Percentiles rank a stretch among this genome's conserved stretches.
phyloP scores from a whole-genome alignment of 2,888 invertebrate genomes.

The Chrysomela aeneicollis region DNA sequence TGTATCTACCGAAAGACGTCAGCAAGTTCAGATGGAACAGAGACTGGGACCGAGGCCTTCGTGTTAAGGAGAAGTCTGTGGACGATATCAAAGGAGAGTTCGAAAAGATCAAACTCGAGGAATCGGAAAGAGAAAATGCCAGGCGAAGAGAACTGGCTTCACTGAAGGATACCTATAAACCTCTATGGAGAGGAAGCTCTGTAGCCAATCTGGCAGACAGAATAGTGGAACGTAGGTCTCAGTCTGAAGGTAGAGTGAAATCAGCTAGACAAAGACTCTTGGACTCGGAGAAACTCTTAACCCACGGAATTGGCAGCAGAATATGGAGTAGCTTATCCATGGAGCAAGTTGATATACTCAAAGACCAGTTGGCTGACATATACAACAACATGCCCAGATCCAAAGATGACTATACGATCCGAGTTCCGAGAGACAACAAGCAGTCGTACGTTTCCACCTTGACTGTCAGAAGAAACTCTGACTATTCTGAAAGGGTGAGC shows the following conservation, averaged over 20 bases:
- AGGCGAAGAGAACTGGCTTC: slow-evolving; percentile 60
- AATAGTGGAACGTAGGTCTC: slow-evolving; percentile 70
- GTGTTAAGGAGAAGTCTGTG: slow-evolving; percentile 86
- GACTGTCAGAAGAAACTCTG: slow-evolving; percentile 62
- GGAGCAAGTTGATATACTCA: slow-evolving; percentile 82
- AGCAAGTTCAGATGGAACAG: slow-evolving; percentile 80
- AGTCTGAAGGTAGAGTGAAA: slow-evolving; percentile 57
- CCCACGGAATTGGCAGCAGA: slow-evolving; percentile 74
- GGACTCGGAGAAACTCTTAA: slow-evolving; percentile 56
- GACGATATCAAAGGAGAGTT: slow-evolving; percentile 84
- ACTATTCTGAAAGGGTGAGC: slow-evolving; percentile 43
- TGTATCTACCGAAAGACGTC: slow-evolving; percentile 79
- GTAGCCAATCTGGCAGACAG: slow-evolving; percentile 81
- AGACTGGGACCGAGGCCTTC: slow-evolving; percentile 77
- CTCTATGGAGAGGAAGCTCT: slow-evolving; percentile 84
- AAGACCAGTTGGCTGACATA: slow-evolving; percentile 82
- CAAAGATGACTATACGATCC: slow-evolving; percentile 69
- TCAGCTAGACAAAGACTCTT: slow-evolving; percentile 42
- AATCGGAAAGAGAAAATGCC: slow-evolving; percentile 62
- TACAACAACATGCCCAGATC: slow-evolving; percentile 68
- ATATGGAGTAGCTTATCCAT: slow-evolving; percentile 85
- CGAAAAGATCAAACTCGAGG: slow-evolving; percentile 68
- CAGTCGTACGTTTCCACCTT: slow-evolving; percentile 46
- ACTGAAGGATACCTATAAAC: slow-evolving; percentile 76
- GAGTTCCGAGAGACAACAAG: slow-evolving; percentile 62